Evolutionary conservation across 2,888 invertebrate genomes (phyloP).

Genomic region (Drosophila eohydei): DNA sequence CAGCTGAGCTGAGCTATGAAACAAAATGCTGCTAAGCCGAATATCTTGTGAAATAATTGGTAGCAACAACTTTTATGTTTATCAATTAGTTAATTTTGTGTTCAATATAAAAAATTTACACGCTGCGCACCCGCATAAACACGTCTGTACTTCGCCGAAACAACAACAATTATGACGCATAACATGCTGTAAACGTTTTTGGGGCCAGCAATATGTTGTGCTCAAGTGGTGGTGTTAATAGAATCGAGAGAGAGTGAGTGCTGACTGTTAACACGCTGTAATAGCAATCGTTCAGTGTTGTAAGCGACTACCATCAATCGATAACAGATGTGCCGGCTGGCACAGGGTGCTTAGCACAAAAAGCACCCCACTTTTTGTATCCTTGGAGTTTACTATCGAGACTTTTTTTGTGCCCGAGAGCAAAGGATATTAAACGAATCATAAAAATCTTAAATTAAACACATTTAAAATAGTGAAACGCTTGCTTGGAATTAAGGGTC

Average conservation of each 20-base stretch:
- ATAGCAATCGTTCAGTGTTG: constrained; percentile 25
- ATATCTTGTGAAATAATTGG: constrained; percentile 15
- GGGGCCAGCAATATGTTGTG: constrained; percentile 25
- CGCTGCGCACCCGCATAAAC: constrained; percentile 57
- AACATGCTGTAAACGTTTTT: constrained; percentile 42
- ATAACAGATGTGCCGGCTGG: constrained; percentile 39
- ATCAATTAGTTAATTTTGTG: constrained; percentile 37
- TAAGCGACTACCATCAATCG: constrained; percentile 15
- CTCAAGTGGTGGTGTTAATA: constrained; percentile 33
- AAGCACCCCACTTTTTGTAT: constrained; percentile 60
- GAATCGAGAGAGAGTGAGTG: not conserved
- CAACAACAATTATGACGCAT: constrained; percentile 54
- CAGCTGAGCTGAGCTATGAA: constrained; percentile 4
- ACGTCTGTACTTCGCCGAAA: constrained; percentile 52
- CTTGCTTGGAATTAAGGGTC: not conserved
- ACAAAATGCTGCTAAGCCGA: constrained; percentile 3
- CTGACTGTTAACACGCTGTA: constrained; percentile 6
- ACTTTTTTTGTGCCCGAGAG: constrained; percentile 56
- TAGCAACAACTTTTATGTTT: constrained; percentile 29
- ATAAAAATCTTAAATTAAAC: constrained; percentile 37
- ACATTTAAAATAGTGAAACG: constrained; percentile 15
- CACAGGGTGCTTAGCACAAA: constrained; percentile 39
- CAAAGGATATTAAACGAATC: constrained; percentile 42
- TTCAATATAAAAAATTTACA: constrained; percentile 28
- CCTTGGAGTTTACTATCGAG: constrained; percentile 70